Evolutionary conservation across 2,113 vertebrate genomes (phyloP).

Genomic region (Leiothrix lutea): DNA sequence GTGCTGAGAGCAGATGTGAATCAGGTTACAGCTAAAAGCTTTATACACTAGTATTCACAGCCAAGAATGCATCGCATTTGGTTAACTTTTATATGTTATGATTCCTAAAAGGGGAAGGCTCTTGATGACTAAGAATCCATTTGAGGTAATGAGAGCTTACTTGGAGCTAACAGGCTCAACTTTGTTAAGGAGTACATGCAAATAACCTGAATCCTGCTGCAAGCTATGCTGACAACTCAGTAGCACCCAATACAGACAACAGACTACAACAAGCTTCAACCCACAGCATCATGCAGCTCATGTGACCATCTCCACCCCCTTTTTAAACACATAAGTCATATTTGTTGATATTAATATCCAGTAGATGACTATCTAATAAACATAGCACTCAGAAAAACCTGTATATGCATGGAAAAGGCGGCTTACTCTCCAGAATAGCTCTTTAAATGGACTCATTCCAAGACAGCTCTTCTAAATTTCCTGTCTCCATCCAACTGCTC

Average conservation of each 20-base stretch:
- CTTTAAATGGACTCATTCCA: background rate
- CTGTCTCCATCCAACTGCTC: background rate
- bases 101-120: constrained; percentile 47
- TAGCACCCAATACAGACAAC: background rate
- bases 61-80: constrained; percentile 56
- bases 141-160: constrained; percentile 43
- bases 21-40: constrained; percentile 70
- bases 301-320: background rate
- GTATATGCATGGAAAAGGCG: background rate
- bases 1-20: constrained; percentile 61
- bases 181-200: background rate
- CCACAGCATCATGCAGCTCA: background rate
- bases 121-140: constrained; percentile 44
- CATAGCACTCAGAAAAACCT: background rate
- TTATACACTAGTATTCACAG: constrained; percentile 48
- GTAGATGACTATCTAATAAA: background rate
- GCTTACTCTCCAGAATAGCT: background rate
- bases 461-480: background rate
- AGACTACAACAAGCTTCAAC: background rate
- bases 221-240: background rate
- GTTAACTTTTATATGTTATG: constrained; percentile 40
- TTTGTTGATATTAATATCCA: background rate
- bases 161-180: constrained; percentile 8
- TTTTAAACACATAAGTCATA: background rate
- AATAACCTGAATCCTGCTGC: background rate